These are phyloP conservation scores for Sciurus carolinensis DNA, from an alignment of 2,797 vertebrate species.

Conservation along the genomic window DNA sequence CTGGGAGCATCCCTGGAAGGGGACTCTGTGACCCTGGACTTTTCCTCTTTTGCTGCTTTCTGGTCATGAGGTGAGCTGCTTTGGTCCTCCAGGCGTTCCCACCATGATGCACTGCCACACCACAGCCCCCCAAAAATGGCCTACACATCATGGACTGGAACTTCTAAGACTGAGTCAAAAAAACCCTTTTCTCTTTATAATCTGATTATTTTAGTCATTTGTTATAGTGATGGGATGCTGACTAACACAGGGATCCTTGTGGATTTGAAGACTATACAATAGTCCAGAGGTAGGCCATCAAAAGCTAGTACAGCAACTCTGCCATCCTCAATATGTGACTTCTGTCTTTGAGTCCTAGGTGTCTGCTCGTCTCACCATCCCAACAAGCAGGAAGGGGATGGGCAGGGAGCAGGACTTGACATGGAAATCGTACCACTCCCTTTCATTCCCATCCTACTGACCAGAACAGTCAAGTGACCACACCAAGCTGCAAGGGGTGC, in stretches of 20 bases:
- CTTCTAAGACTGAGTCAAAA: neutral
- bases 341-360: neutral
- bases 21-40: too few species aligned
- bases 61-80: neutral
- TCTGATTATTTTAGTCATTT: neutral
- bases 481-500: neutral
- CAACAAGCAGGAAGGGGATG: neutral
- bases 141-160: neutral
- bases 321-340: neutral
- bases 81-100: neutral
- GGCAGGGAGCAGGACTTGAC: neutral
- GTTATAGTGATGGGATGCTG: neutral
- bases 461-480: neutral
- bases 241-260: neutral
- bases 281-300: neutral
- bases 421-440: neutral
- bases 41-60: neutral
- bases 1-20: neutral
- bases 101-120: neutral
- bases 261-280: neutral
- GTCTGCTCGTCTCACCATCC: neutral
- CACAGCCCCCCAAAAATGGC: neutral
- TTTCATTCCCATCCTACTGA: neutral
- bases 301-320: neutral
- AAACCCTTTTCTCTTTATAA: neutral